phyloP scores from a whole-genome alignment of 2,797 vertebrate species.

The Poeciliopsis turneri region DNA sequence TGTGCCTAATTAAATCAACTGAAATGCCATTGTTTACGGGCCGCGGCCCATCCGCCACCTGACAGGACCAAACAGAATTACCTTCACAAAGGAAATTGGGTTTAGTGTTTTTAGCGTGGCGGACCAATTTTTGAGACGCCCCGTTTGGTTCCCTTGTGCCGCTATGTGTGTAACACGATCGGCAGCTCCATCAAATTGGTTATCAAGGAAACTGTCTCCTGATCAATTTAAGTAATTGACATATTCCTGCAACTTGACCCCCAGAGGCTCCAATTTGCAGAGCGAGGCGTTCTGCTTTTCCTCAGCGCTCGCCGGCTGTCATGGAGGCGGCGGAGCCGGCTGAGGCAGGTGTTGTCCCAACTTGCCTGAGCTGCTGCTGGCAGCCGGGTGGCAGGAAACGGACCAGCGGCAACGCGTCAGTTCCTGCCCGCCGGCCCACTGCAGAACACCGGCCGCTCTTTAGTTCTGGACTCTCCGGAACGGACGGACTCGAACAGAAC shows the following conservation, averaged over 20 bases:
- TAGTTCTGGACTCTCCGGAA: background rate
- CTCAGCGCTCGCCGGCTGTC: slow-evolving; percentile 93
- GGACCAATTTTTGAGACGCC: slow-evolving; percentile 83
- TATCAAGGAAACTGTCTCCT: slow-evolving; percentile 96
- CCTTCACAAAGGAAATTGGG: slow-evolving; percentile 74
- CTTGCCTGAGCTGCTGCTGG: slow-evolving; percentile 64
- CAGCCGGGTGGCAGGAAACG: slow-evolving; percentile 59
- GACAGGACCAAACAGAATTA: slow-evolving; percentile 76
- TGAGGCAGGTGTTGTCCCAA: slow-evolving; percentile 78
- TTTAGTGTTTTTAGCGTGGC: slow-evolving; percentile 74
- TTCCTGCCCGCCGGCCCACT: slow-evolving; percentile 49
- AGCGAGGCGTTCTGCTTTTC: slow-evolving; percentile 87
- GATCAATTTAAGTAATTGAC: slow-evolving; percentile 99
- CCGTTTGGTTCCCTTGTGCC: slow-evolving; percentile 36
- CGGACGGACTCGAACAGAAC: background rate
- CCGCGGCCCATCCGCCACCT: slow-evolving; percentile 76
- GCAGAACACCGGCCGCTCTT: slow-evolving; percentile 32
- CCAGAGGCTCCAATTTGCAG: slow-evolving; percentile 88
- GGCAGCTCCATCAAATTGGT: slow-evolving; percentile 93
- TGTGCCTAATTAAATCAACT: slow-evolving; percentile 93
- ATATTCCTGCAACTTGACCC: slow-evolving; percentile 98
- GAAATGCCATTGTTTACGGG: slow-evolving; percentile 92
- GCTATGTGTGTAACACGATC: slow-evolving; percentile 89
- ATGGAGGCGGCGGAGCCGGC: slow-evolving; percentile 90
- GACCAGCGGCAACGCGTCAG: slow-evolving; percentile 50